Evolutionary conservation across 2,888 invertebrate genomes (phyloP), one percentile per base, ranked within the genome.

Genomic region (Muschampia plurimacula): DNA sequence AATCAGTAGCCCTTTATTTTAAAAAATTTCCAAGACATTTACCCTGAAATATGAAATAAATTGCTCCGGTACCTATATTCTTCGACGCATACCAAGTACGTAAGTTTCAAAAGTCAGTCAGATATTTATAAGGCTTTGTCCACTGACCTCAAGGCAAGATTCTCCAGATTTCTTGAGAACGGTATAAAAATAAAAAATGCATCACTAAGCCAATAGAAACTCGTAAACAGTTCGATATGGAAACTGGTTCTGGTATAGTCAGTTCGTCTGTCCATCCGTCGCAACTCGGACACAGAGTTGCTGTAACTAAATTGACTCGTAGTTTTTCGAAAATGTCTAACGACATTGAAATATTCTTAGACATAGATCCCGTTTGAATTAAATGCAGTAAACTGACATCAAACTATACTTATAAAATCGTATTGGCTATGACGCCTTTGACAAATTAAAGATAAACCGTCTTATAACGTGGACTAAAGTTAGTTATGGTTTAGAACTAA

Each of bases 171-270:
- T 82, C 78, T 74, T 66, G 62, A 63, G 13, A 72, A 63, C 63
- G 75, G 76, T 78, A 76, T 78, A 79, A 74, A 78, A 77, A 77
- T 80, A 78, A 78, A 78, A 77, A 72, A 71, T 55, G 55, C 65
- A 70, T 55, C 67, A 67, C 78, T 78, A 78, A 78, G 76, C 77
- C 75, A 79, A 83, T 84, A 81, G 83, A 86, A 84, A 86, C 84
- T 79, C 71, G 80, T 78, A 80, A 79, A 78, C 76, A 76, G 73
- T 75, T 77, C 74, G 79, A 82, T 82, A 88, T 79, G 84, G 87
- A 74, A 84, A 83, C 83, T 72, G 74, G 85, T 79, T 79, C 67
- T 73, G 64, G 74, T 65, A 72, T 65, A 66, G 78, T 75, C 71
- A 72, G 73, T 74, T 72, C 71, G 70, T 78, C 80, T 71, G 77